phyloP scores from a whole-genome alignment of 2,113 vertebrate genomes.

The Tragelaphus imberbis region DNA sequence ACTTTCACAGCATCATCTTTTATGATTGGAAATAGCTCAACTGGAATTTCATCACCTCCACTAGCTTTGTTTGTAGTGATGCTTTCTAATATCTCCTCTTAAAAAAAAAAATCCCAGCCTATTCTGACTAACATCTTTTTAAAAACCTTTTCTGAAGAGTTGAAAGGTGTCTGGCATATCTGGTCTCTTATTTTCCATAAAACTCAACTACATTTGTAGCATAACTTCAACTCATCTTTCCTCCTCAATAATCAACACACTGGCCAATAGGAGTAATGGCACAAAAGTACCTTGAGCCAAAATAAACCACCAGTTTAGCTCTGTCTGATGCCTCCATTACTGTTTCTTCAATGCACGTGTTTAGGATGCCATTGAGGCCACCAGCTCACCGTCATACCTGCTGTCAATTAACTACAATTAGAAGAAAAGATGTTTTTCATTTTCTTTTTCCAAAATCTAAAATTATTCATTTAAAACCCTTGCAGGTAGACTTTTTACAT shows the following conservation, averaged over 20 bases:
- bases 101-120: neutral
- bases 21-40: neutral
- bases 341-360: neutral
- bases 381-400: neutral
- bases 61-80: neutral
- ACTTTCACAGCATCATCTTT: neutral
- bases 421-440: neutral
- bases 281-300: constrained; percentile 40
- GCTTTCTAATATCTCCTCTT: neutral
- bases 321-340: neutral
- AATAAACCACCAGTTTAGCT: neutral
- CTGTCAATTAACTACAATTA: neutral
- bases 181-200: constrained; percentile 45
- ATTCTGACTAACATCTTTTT: neutral
- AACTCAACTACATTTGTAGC: constrained; percentile 53
- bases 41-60: neutral
- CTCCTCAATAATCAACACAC: constrained; percentile 8
- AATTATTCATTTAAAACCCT: neutral
- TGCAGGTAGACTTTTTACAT: neutral
- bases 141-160: neutral
- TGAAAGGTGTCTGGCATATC: constrained; percentile 19
- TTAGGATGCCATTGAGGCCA: neutral
- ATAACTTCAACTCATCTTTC: neutral
- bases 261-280: constrained; percentile 65
- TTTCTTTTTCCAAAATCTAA: constrained; percentile 13